A percentile compares a stretch with the other conserved stretches of the same genome.
Evolutionary conservation across 2,797 vertebrate genomes (phyloP).

Genomic region (Petrocephalus sullivani): DNA sequence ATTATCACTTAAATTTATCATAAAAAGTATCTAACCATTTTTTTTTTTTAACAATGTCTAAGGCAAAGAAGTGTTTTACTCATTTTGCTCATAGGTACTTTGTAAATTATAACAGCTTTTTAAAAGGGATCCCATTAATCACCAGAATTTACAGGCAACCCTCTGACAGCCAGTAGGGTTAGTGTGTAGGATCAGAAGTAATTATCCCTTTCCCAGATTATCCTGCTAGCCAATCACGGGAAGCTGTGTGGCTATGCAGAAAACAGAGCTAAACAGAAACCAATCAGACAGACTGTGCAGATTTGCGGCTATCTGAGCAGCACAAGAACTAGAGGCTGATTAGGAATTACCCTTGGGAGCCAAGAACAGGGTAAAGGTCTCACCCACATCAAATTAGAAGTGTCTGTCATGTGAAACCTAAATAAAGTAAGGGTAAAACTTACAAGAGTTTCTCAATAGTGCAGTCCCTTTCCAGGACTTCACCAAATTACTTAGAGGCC

Average conservation of each 20-base stretch:
- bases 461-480: constrained; percentile 60
- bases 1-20: too few species aligned
- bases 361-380: constrained; percentile 65
- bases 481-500: constrained; percentile 65
- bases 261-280: constrained; percentile 90
- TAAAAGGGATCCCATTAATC: constrained; percentile 72
- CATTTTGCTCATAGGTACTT: not conserved
- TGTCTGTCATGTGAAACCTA: constrained; percentile 88
- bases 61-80: not conserved
- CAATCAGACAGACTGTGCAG: constrained; percentile 65
- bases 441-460: constrained; percentile 68
- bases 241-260: constrained; percentile 85
- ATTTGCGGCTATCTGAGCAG: constrained; percentile 57
- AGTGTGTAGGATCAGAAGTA: constrained; percentile 78
- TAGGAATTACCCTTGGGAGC: constrained; percentile 66
- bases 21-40: not conserved
- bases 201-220: constrained; percentile 67
- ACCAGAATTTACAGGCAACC: constrained; percentile 75
- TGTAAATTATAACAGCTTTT: not conserved
- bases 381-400: constrained; percentile 77
- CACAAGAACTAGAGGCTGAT: constrained; percentile 70
- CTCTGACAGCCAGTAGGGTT: constrained; percentile 84
- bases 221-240: constrained; percentile 70
- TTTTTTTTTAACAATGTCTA: not conserved
- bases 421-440: constrained; percentile 78